Conservation (phyloP, 2,797 vertebrate species). For the Leptodactylus fallax region DNA sequence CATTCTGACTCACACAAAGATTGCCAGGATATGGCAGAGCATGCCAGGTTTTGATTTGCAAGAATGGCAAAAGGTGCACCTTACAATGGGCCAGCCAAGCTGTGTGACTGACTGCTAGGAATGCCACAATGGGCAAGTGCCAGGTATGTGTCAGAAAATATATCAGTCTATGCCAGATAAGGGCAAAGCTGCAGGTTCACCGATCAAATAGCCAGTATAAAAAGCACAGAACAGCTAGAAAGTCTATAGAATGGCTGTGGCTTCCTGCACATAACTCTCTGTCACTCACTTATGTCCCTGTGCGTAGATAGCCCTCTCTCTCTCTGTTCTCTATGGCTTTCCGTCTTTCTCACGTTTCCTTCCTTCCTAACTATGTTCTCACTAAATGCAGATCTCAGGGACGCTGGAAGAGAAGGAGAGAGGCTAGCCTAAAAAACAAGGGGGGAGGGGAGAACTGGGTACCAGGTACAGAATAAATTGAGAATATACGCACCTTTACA, state of each 20-base stretch:
- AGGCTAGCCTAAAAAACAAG: background rate
- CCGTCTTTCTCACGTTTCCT: slow-evolving; percentile 60
- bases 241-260: slow-evolving; percentile 20
- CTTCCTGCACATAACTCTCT: slow-evolving; percentile 5
- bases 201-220: background rate
- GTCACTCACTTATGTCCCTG: slow-evolving; percentile 19
- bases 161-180: background rate
- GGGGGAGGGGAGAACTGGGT: background rate
- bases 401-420: slow-evolving; percentile 1
- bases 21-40: too few species aligned
- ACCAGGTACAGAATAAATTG: background rate
- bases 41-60: background rate
- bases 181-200: background rate
- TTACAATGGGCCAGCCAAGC: background rate
- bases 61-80: background rate
- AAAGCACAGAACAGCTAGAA: too few species aligned
- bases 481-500: too few species aligned
- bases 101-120: background rate
- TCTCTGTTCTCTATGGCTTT: slow-evolving; percentile 45
- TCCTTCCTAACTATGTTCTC: slow-evolving; percentile 62
- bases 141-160: background rate
- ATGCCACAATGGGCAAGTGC: background rate
- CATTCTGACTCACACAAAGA: background rate
- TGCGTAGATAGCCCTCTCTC: background rate
- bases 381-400: slow-evolving; percentile 21